Evolutionary conservation across 2,113 vertebrate species (phyloP).

Genomic region (Mesitornis unicolor): DNA sequence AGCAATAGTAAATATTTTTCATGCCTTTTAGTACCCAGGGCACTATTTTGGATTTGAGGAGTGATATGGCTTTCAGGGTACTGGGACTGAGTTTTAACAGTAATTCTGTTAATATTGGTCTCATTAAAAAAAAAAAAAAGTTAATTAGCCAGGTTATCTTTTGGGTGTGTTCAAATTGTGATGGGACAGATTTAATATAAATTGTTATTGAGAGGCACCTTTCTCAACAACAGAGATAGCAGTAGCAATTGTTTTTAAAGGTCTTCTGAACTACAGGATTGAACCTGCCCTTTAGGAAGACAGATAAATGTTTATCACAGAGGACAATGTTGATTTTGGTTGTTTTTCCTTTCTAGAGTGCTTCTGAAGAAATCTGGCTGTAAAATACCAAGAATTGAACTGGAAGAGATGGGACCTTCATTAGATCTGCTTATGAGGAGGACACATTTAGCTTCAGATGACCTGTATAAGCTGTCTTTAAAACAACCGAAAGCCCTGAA

Average conservation of each 20-base stretch:
- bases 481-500: constrained; percentile 87
- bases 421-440: constrained; percentile 88
- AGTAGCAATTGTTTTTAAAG: background rate
- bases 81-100: background rate
- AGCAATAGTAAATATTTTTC: background rate
- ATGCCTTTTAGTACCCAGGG: background rate
- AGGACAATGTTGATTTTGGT: background rate
- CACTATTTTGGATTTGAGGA: background rate
- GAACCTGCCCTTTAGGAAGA: background rate
- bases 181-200: background rate
- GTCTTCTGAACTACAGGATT: background rate
- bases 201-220: background rate
- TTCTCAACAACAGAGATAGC: background rate
- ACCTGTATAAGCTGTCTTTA: constrained; percentile 88
- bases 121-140: background rate
- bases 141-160: background rate
- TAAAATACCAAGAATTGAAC: constrained; percentile 89
- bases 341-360: constrained; percentile 68
- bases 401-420: constrained; percentile 94
- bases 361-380: constrained; percentile 95
- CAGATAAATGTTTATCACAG: background rate
- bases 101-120: background rate
- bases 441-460: constrained; percentile 91
- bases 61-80: background rate
- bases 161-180: background rate